These are phyloP conservation scores for Polyodon spathula DNA, from an alignment of 2,113 vertebrate genomes.

Conservation along the genomic window DNA sequence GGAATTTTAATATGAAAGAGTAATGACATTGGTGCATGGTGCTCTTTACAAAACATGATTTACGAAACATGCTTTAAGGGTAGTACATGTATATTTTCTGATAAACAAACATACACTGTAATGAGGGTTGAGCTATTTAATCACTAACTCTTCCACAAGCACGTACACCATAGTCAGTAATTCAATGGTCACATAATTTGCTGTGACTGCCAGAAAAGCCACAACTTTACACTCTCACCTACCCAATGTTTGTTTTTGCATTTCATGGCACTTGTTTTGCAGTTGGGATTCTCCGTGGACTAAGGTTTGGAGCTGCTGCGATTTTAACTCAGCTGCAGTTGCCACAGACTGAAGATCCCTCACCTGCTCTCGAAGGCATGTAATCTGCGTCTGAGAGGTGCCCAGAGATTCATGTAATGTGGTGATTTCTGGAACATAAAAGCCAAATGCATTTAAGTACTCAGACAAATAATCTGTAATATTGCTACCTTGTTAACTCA, in stretches of 20 bases:
- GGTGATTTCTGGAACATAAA: slow-evolving; percentile 46
- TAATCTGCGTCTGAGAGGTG: slow-evolving; percentile 40
- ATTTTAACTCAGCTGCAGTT: slow-evolving; percentile 38
- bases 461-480: background rate
- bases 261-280: slow-evolving; percentile 48
- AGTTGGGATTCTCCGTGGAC: slow-evolving; percentile 50
- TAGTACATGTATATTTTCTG: too few relatives aligned
- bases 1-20: too few relatives aligned
- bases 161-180: too few relatives aligned
- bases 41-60: too few relatives aligned
- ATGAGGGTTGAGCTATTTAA: too few relatives aligned
- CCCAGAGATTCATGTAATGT: slow-evolving; percentile 47
- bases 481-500: too few relatives aligned
- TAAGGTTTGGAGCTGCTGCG: slow-evolving; percentile 47
- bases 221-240: slow-evolving; percentile 19
- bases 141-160: too few relatives aligned
- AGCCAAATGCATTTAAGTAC: background rate
- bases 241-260: slow-evolving; percentile 58
- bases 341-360: slow-evolving; percentile 41
- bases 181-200: too few relatives aligned
- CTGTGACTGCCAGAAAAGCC: too few relatives aligned
- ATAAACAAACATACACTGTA: too few relatives aligned
- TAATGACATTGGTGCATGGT: too few relatives aligned
- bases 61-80: too few relatives aligned
- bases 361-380: slow-evolving; percentile 51